Conservation (phyloP, 1,140 invertebrate genomes). For the Metopolophium dirhodum region DNA sequence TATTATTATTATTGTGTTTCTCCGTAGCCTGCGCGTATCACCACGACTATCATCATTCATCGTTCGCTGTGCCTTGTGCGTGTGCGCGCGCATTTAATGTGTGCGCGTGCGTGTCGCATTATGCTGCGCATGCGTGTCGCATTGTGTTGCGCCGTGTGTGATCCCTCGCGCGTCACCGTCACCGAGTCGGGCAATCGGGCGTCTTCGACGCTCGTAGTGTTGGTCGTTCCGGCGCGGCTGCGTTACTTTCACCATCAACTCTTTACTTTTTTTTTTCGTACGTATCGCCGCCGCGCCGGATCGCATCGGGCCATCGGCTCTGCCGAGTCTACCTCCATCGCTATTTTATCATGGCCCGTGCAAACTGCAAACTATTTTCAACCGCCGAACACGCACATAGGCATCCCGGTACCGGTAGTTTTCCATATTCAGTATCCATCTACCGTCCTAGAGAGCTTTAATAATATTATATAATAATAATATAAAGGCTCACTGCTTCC, state of each 20-base stretch:
- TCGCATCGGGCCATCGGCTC: background rate
- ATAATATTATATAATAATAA: too few relatives aligned
- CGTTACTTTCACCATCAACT: background rate
- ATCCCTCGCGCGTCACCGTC: background rate
- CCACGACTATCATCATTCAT: background rate
- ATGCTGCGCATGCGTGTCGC: background rate
- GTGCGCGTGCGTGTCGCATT: background rate
- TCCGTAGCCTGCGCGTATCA: background rate
- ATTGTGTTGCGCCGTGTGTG: background rate
- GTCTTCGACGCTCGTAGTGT: background rate
- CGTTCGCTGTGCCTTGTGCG: background rate
- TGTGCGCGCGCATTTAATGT: too few relatives aligned
- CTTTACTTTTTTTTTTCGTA: background rate
- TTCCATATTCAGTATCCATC: too few relatives aligned
- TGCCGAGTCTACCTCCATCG: background rate
- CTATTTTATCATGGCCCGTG: background rate
- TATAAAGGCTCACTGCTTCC: too few relatives aligned
- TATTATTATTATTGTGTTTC: constrained; percentile 6
- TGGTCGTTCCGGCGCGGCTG: background rate
- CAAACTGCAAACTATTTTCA: accelerated
- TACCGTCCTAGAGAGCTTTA: too few relatives aligned
- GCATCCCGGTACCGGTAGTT: too few relatives aligned
- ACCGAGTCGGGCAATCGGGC: too few relatives aligned
- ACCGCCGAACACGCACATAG: background rate
- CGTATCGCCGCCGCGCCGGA: background rate